These are phyloP conservation scores for Toxostoma redivivum DNA, from an alignment of 2,113 vertebrate genomes.

Conservation along the genomic window DNA sequence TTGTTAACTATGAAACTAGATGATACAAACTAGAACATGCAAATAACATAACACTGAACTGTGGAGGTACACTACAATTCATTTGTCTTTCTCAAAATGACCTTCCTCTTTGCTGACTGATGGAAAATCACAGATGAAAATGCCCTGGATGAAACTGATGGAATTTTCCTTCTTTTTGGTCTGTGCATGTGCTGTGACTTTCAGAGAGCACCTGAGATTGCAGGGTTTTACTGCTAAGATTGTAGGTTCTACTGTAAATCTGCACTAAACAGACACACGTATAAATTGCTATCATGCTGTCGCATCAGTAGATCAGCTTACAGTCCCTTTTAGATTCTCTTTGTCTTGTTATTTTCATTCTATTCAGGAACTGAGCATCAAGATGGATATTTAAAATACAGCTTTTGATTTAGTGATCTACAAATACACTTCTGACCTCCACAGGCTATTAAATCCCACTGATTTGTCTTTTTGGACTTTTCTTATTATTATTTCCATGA, in stretches of 20 bases:
- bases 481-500: not conserved
- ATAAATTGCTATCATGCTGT: constrained; percentile 37
- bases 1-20: not conserved
- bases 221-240: not conserved
- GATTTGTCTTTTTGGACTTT: constrained; percentile 3
- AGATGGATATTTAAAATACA: constrained; percentile 46
- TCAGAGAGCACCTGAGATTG: not conserved
- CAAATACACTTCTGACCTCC: constrained; percentile 12
- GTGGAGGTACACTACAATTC: not conserved
- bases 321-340: not conserved
- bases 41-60: not conserved
- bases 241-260: constrained; percentile 7
- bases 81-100: constrained; percentile 17
- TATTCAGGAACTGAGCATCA: constrained; percentile 30
- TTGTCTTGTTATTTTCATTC: constrained; percentile 54
- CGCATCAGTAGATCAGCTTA: constrained; percentile 46
- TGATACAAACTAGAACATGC: constrained; percentile 21
- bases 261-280: not conserved
- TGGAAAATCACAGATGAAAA: not conserved
- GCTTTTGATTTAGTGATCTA: constrained; percentile 11
- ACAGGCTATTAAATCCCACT: not conserved
- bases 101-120: not conserved
- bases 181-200: not conserved
- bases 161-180: not conserved
- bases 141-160: not conserved